These are phyloP conservation scores for Crypturellus tataupa DNA, from an alignment of 2,797 vertebrate genomes.

Conservation along the genomic window DNA sequence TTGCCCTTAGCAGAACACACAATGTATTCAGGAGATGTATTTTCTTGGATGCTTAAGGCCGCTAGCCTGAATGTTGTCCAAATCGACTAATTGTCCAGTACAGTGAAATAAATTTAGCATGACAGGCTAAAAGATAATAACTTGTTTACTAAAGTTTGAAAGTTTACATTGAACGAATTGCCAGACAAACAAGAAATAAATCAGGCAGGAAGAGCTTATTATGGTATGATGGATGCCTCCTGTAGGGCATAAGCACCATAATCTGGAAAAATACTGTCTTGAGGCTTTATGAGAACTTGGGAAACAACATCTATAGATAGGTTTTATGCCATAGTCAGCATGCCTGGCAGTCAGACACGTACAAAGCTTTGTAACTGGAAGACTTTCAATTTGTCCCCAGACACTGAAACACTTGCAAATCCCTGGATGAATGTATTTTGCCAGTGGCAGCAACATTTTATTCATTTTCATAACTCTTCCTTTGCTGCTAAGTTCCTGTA, in stretches of 20 bases:
- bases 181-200: conserved; percentile 43
- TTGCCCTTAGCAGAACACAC: background rate
- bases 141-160: conserved; percentile 2
- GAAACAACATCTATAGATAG: background rate
- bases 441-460: background rate
- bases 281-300: background rate
- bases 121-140: conserved; percentile 16
- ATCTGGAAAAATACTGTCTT: conserved; percentile 24
- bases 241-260: background rate
- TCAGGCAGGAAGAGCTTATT: conserved; percentile 25
- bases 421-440: background rate
- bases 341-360: background rate
- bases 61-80: background rate
- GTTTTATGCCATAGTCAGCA: conserved; percentile 24
- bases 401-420: background rate
- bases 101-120: conserved; percentile 18
- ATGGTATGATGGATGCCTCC: conserved; percentile 1
- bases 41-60: background rate
- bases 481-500: background rate
- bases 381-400: background rate
- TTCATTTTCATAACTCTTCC: conserved; percentile 35
- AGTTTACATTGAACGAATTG: conserved; percentile 27
- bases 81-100: conserved; percentile 20
- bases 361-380: background rate
- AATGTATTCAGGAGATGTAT: background rate